Evolutionary conservation across 1,140 invertebrate genomes (phyloP).

Genomic region (Scaptomyza montana): DNA sequence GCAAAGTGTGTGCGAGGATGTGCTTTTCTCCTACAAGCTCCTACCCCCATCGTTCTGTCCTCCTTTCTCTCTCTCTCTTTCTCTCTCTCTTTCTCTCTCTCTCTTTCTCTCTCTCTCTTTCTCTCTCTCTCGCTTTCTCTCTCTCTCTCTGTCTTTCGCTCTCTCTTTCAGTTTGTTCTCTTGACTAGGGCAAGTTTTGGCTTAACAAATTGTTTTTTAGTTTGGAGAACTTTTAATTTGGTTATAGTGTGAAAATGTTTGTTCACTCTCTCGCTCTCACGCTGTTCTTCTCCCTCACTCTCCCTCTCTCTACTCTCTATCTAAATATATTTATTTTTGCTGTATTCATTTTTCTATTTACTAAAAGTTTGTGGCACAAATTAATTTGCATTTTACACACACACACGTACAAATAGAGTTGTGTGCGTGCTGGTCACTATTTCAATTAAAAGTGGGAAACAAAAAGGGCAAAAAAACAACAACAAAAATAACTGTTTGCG

Average conservation of each 20-base stretch:
- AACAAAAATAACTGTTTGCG: constrained; percentile 37
- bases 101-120: neutral
- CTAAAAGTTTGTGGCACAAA: constrained; percentile 67
- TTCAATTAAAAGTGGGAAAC: constrained; percentile 48
- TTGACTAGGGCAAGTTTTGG: constrained; percentile 66
- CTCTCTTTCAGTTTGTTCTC: constrained; percentile 6
- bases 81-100: neutral
- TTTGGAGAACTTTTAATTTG: constrained; percentile 77
- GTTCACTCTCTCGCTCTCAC: constrained; percentile 27
- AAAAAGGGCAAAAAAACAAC: constrained; percentile 5
- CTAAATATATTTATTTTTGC: constrained; percentile 1
- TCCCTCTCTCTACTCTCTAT: neutral
- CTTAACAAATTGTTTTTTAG: constrained; percentile 81
- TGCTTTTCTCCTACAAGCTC: neutral
- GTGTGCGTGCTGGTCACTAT: constrained; percentile 48
- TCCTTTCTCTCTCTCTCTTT: neutral
- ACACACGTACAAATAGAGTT: neutral
- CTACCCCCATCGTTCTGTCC: too few species aligned
- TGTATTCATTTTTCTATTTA: constrained; percentile 42
- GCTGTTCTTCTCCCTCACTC: neutral
- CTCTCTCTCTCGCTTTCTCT: neutral
- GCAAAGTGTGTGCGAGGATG: constrained; percentile 24
- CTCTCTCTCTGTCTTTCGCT: neutral
- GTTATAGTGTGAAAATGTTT: constrained; percentile 80
- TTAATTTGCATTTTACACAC: constrained; percentile 69